Evolutionary conservation across 2,113 vertebrate genomes (phyloP).

Genomic region (Eclectus roratus): DNA sequence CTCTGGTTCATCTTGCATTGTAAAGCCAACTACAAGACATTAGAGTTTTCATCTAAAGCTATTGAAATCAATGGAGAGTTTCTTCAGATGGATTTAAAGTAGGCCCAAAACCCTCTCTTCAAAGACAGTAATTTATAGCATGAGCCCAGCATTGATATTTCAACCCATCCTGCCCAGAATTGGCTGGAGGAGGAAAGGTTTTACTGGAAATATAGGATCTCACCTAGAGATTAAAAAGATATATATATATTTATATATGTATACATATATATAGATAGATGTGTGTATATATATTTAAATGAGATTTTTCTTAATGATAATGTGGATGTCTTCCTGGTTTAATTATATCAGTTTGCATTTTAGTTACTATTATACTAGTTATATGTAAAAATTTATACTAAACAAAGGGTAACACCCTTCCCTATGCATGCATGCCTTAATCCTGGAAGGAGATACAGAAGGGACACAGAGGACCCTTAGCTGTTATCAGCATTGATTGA

Average conservation of each 20-base stretch:
- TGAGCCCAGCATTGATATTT: neutral
- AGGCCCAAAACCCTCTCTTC: neutral
- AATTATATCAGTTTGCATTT: neutral
- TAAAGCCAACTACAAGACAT: neutral
- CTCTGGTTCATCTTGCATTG: neutral
- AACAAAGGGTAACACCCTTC: neutral
- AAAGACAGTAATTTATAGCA: neutral
- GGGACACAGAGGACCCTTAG: accelerated
- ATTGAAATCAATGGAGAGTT: neutral
- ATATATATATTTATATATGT: neutral
- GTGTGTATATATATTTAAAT: neutral
- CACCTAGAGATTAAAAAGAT: neutral
- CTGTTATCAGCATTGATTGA: neutral
- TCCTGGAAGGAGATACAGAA: neutral
- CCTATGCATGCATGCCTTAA: neutral
- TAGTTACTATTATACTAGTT: neutral
- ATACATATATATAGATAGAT: neutral
- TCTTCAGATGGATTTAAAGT: neutral
- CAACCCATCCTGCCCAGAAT: neutral
- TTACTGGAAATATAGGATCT: neutral
- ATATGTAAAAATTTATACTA: neutral
- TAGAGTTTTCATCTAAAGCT: neutral
- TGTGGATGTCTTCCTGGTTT: neutral
- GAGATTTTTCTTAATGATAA: neutral
- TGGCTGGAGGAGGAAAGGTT: neutral